Evolutionary conservation across 2,113 vertebrate genomes (phyloP).

Genomic region (Malurus melanocephalus): DNA sequence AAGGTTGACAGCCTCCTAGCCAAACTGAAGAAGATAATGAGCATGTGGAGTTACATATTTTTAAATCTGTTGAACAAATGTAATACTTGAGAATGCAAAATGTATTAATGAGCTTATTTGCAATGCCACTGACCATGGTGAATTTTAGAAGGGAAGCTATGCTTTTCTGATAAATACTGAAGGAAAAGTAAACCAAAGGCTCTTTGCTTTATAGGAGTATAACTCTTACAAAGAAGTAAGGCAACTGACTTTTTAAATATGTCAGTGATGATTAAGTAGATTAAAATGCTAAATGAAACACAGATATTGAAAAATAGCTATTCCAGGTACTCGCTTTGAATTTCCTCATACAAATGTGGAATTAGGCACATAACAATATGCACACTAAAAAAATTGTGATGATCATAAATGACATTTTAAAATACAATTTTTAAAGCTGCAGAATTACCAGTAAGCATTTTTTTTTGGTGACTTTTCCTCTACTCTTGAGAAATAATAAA

Average conservation of each 20-base stretch:
- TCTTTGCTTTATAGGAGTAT: background rate
- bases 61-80: conserved; percentile 6
- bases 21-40: background rate
- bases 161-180: background rate
- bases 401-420: background rate
- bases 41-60: conserved; percentile 11
- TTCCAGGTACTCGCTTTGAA: background rate
- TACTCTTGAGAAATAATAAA: background rate
- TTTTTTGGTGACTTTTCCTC: background rate
- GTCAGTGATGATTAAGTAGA: background rate
- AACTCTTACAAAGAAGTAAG: background rate
- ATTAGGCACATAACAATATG: fast-evolving
- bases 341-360: background rate
- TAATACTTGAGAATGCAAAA: background rate
- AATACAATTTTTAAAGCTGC: background rate
- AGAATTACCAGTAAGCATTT: background rate
- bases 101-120: background rate
- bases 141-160: background rate
- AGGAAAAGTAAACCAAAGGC: background rate
- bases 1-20: conserved; percentile 20
- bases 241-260: background rate
- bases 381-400: background rate
- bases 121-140: background rate
- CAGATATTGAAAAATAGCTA: background rate
- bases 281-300: background rate